Evolutionary conservation across 2,113 vertebrate genomes (phyloP).

Genomic region (Odocoileus hemionus): DNA sequence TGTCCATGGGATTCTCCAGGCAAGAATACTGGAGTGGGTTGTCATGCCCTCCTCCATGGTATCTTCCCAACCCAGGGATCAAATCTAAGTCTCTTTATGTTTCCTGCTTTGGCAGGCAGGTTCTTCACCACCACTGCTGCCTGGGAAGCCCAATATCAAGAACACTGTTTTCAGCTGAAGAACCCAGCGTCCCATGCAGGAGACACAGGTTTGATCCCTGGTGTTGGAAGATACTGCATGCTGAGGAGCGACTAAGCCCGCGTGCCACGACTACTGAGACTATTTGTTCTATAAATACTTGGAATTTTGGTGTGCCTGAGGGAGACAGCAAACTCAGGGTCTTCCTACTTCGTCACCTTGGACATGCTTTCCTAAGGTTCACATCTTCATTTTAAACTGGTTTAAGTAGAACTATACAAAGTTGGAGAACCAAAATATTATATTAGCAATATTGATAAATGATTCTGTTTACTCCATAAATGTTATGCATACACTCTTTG

Average conservation of each 20-base stretch:
- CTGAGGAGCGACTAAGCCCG: background rate
- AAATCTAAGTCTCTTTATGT: background rate
- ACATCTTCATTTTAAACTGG: background rate
- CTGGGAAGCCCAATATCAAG: background rate
- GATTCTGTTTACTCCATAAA: background rate
- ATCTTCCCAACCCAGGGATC: background rate
- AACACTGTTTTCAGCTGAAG: background rate
- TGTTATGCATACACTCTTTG: background rate
- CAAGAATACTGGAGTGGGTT: background rate
- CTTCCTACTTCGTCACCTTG: background rate
- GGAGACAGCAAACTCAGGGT: background rate
- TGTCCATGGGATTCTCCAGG: background rate
- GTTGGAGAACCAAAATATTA: background rate
- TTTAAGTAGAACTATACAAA: background rate
- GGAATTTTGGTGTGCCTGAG: background rate
- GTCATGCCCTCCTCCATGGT: background rate
- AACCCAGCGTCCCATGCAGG: background rate
- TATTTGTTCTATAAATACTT: background rate
- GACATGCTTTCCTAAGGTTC: fast-evolving
- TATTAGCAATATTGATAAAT: background rate
- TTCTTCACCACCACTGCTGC: background rate
- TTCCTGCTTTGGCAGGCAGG: background rate
- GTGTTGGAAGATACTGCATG: background rate
- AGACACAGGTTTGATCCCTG: background rate
- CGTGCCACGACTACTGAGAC: background rate